Evolutionary conservation across 2,113 vertebrate species (phyloP), one percentile per base, ranked within the genome.

Genomic region (Oxygymnocypris stewartii): DNA sequence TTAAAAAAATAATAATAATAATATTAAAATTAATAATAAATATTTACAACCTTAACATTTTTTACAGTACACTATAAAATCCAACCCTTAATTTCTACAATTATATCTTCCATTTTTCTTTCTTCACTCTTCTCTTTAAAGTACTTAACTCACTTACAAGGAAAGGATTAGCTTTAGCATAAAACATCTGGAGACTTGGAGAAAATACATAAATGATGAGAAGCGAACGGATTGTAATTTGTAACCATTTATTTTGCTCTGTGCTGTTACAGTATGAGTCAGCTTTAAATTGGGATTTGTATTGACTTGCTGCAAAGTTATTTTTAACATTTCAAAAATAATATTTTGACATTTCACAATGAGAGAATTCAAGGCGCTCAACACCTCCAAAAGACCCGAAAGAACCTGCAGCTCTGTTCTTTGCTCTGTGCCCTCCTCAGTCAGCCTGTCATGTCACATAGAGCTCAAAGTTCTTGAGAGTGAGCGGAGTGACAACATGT

Each of bases 361-460:
- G 31, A 63, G 3, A 42, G 35, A 63, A 25, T 42, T 80, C 37
- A 79, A 79, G 23, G 51, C 20, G 4, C 31, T 79, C 77, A 42
- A 16, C 8, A 16, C 31, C 31, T 23, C 51, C 0, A 37, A 79
- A 59, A 40, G 31, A 59, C 28, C 2, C 20, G 16, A 42, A 42
- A 73, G n/a, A n/a, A 10, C 25, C 35, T 5, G 23, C 35, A 61
- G 54, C 31, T 14, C 10, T 25, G 14, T 13, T 57, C 28, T 79
- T 10, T 25, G 14, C 28, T 78, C 31, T 79, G 54, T 61, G 2
- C 35, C 54, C 35, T 42, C 37, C 23, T 79, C 54, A n/a, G 6
- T 63, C 35, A 42, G 57, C 78, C 35, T 80, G 78, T 61, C 57
- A 63, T 63, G 57, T 63, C 54, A 59, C 51, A 40, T 79, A 63